Percentiles rank a stretch among this genome's conserved stretches.
Conservation (phyloP, 2,113 vertebrate species). For the Lophotis ruficrista region DNA sequence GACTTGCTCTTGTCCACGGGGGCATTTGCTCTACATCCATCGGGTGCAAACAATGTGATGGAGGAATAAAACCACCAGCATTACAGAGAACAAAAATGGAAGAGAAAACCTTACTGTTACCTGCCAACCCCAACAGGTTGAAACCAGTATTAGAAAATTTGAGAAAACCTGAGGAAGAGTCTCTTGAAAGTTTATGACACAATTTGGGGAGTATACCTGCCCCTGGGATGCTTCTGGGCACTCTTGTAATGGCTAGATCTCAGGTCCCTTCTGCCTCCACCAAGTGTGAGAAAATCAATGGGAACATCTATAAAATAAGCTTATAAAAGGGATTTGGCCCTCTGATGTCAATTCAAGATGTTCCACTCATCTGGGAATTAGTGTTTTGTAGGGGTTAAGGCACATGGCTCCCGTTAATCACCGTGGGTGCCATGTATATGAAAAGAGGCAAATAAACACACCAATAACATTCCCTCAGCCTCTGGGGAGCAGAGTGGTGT, state of each 20-base stretch:
- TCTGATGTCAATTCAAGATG: neutral
- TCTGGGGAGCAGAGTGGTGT: neutral
- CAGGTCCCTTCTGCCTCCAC: neutral
- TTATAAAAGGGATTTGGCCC: neutral
- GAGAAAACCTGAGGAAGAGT: neutral
- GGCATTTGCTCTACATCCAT: no score
- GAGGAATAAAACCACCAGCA: neutral
- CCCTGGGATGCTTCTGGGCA: neutral
- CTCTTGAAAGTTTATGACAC: neutral
- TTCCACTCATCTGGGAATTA: neutral
- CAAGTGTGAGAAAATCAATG: neutral
- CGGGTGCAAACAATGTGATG: rapidly evolving
- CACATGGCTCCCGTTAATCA: neutral
- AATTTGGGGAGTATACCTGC: neutral
- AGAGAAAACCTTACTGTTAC: neutral
- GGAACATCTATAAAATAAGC: neutral
- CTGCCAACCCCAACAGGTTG: neutral
- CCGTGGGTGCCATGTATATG: neutral
- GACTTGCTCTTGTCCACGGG: neutral
- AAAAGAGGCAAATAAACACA: neutral
- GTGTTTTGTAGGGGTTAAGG: neutral
- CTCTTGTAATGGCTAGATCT: neutral
- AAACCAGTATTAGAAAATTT: neutral
- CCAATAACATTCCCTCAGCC: neutral
- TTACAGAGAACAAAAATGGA: neutral